Base-by-base conservation (phyloP, 1,140 invertebrate genomes). In the Protaetia brevitarsis region DNA sequence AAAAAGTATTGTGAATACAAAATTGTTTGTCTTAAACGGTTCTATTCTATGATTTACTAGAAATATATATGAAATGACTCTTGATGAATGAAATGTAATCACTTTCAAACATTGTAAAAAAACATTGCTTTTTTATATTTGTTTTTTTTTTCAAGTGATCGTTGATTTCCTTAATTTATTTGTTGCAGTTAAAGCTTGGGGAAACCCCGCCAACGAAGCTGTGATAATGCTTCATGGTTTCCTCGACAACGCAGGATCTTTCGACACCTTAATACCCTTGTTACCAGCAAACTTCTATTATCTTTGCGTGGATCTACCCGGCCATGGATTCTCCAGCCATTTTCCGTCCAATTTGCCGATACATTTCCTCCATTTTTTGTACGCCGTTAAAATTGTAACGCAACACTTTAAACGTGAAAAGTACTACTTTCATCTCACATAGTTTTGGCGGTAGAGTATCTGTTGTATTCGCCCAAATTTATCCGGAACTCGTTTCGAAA, bases 261-360 rank as follows among this genome's bases (percentile, higher is more conserved):
- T 88, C 75, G 81, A 87, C 63, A 80, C 79, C 10, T 78, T 91
- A 1, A 78, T 88, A 31, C 77, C 82, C 19, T 65, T 84, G 10
- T 76, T 90, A 57, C 84, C 85, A 3, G 69, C 75, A 41, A 71
- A 77, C 1, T 84, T 81, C 69, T 86, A 85, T 67, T 85, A 85
- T 65, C 82, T 89, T 2, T 82, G 82, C 72, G 78, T 89, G 29
- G 88, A 90, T 74, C 77, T 89, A 66, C 87, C 87, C 6, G 85
- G 87, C 1, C 87, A 89, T 78, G 89, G 89, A 3, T 76, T 77
- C 1, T 90, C 88, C 2, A 85, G 86, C 61, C 81, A 81, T 29
- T 83, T 84, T 63, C 26, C 84, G 84, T 63, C 51, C 69, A 10
- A 84, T 84, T 28, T 34, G 78, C 36, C 67, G 72, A 3, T 73